Base-by-base conservation (phyloP, 2,888 invertebrate genomes). In the Thelaira solivaga region DNA sequence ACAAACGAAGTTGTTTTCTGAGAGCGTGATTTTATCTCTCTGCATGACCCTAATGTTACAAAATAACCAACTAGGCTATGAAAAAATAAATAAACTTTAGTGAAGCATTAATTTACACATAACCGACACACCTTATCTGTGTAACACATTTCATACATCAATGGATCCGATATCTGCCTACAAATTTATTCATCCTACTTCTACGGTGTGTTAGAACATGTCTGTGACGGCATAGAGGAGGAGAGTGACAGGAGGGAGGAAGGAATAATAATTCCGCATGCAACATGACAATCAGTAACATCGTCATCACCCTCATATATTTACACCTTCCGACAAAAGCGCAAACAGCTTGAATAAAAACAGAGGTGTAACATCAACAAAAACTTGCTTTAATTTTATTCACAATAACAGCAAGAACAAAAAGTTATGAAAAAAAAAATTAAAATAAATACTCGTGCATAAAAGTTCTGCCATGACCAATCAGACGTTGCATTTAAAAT, bases 101-200 rank as follows among this genome's bases (percentile, higher is more conserved):
- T 20, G 51, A 74, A 45, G 10, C 20, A 49, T 57, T 64, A 29
- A 39, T 64, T 36, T 16, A 49, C 24, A 61, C 55, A 62, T 39
- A 62, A 29, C 36, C 34, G 69, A 64, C 78, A 74, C 78, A 74
- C 78, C 73, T 78, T 74, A 69, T 74, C 73, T 49, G 11, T 68
- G 72, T 69, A 68, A 45, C 47, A 41, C 29, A 73, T 73, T 73
- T 68, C 39, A 65, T 61, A 78, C 78, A 78, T 78, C 78, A 73
- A 78, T 65, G 49, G 74, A 69, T 67, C 51, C 61, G 61, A 78
- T 64, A 74, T 61, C 57, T 74, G 69, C 78, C 78, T 65, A 69
- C 78, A 78, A 75, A 64, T 49, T 41, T 22, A 49, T 61, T 36
- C 69, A 64, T 34, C 64, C 61, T 72, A 45, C 20, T 39, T 45